Base-by-base conservation (phyloP, 2,797 vertebrate genomes). In the Mormyrus proboscirostris region DNA sequence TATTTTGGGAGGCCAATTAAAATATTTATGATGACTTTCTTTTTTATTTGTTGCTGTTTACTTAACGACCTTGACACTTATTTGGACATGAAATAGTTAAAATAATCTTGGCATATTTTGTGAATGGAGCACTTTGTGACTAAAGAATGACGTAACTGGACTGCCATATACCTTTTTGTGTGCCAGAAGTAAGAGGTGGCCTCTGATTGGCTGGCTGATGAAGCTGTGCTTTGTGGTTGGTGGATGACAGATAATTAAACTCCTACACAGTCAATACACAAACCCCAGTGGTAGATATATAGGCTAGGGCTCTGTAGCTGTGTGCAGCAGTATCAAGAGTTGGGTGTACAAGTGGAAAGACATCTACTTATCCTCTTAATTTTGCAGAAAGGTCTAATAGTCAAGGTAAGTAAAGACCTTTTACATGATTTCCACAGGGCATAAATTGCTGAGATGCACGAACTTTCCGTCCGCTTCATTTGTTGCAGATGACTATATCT, bases 251-350 rank as follows among this genome's bases (percentile, higher is more conserved):
- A 94, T 95, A 93, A 95, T 95, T 96, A 94, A 96, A 95, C 96
- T 96, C 97, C 96, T 96, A 96, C 96, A 97, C 96, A 95, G 94
- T 95, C 94, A 93, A 94, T 94, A 94, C 93, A 94, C 94, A 92
- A 94, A 94, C 93, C 93, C 95, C 94, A 95, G 95, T 95, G 95
- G 94, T 95, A 94, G 95, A 96, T 97, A 98, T 97, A 97, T 96
- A 96, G 95, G 92, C 93, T 93, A 93, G 93, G 90, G 90, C 93
- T 90, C 91, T 92, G 93, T 92, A 89, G 91, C 94, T 93, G 93
- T 94, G 90, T 69, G 90, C 96, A 93, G 95, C 92, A 96, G 94
- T 94, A 95, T 93, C 95, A 95, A 95, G 94, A 94, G 90, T 95
- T 94, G 90, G 76, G 93, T 93, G 95, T 92, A 91, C 93, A 94